phyloP scores from a whole-genome alignment of 1,140 invertebrate species.

The Caenorhabditis latens region DNA sequence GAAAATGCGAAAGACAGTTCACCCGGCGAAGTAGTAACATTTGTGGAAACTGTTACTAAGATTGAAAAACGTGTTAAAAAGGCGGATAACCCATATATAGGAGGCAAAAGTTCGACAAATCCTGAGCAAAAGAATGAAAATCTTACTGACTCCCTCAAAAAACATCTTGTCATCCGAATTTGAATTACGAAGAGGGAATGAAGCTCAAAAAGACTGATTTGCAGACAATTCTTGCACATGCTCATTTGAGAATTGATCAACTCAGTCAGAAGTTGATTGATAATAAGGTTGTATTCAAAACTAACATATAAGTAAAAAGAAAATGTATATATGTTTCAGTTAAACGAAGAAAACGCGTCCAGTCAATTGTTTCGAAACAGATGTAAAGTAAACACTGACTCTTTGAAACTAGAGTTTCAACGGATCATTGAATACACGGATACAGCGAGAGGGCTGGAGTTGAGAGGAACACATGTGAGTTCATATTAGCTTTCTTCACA shows the following conservation, averaged over 20 bases:
- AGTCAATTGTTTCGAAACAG: constrained; percentile 69
- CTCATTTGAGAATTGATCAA: constrained; percentile 80
- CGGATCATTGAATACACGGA: no score
- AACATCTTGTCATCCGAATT: constrained; percentile 73
- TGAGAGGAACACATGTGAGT: no score
- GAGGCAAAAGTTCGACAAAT: neutral
- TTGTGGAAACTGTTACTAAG: neutral
- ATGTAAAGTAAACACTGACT: neutral
- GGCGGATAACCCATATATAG: neutral
- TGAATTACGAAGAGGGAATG: constrained; percentile 76
- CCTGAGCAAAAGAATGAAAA: constrained; percentile 25
- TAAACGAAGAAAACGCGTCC: constrained; percentile 70
- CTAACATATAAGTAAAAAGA: neutral
- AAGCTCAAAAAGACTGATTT: constrained; percentile 80
- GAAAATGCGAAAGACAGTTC: neutral
- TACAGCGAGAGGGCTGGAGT: no score
- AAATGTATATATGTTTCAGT: constrained; percentile 62
- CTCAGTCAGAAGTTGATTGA: constrained; percentile 80
- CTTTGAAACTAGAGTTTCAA: no score
- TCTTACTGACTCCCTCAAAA: constrained; percentile 26
- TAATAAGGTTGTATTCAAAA: constrained; percentile 73
- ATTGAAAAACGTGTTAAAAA: neutral
- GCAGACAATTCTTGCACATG: constrained; percentile 80
- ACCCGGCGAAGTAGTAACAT: neutral
- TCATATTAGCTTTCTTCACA: no score